Conservation (phyloP, 2,113 vertebrate genomes). For the Bothrops jararaca region DNA sequence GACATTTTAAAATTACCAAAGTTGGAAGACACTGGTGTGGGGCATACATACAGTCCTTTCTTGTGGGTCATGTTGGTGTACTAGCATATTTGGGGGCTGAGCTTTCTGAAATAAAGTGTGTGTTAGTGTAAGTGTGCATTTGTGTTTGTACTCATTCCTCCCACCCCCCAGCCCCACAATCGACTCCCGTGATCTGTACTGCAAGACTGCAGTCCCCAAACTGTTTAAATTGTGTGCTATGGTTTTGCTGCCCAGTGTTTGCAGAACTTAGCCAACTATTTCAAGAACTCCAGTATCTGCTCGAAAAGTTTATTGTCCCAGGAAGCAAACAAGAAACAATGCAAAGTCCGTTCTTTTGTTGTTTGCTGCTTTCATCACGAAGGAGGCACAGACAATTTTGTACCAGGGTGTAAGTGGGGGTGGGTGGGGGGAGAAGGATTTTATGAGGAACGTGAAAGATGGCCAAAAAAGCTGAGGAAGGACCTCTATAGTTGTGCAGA, state of each 20-base stretch:
- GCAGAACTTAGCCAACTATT: slow-evolving; percentile 16
- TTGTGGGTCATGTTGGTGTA: background rate
- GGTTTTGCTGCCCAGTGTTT: slow-evolving; percentile 35
- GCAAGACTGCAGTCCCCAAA: slow-evolving; percentile 12
- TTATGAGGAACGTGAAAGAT: background rate
- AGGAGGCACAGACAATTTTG: background rate
- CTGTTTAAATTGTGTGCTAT: slow-evolving; percentile 25
- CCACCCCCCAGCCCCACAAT: background rate
- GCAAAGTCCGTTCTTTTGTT: background rate
- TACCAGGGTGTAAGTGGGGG: background rate
- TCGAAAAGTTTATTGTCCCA: background rate
- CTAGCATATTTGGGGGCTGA: background rate
- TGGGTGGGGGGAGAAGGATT: background rate
- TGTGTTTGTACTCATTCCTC: background rate
- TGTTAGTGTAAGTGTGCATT: background rate
- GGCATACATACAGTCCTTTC: background rate
- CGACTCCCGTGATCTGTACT: background rate
- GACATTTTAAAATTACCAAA: background rate
- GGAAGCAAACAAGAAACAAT: background rate
- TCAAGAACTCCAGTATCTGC: slow-evolving; percentile 21
- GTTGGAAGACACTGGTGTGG: background rate
- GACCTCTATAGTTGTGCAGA: background rate
- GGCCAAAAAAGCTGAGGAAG: background rate
- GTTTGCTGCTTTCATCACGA: background rate
- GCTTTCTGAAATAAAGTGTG: background rate